A percentile compares a stretch with the other conserved stretches of the same genome.
These are phyloP conservation scores for Patella ulyssiponensis DNA, from an alignment of 2,888 invertebrate genomes.

Conservation along the genomic window DNA sequence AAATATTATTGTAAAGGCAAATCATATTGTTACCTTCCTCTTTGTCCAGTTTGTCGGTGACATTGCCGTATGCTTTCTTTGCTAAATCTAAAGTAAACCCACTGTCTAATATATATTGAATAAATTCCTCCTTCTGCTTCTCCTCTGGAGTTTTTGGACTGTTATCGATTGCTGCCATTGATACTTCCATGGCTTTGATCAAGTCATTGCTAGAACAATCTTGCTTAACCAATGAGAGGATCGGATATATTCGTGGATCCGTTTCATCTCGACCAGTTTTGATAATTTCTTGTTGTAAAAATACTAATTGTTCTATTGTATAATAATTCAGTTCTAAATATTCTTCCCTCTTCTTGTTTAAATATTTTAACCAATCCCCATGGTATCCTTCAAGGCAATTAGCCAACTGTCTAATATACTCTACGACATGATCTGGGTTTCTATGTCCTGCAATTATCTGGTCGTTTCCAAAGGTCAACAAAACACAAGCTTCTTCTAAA, in stretches of 20 bases:
- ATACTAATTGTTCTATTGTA: conserved; percentile 63
- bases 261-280: conserved; percentile 37
- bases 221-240: conserved; percentile 47
- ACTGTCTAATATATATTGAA: conserved; percentile 11
- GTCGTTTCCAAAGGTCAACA: conserved; percentile 47
- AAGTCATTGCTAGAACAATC: conserved; percentile 46
- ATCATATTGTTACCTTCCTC: conserved; percentile 34
- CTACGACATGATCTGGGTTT: conserved; percentile 35
- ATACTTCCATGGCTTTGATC: conserved; percentile 38
- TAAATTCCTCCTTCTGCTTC: no score
- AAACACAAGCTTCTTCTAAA: conserved; percentile 38
- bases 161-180: conserved; percentile 12
- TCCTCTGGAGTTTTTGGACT: no score
- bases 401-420: conserved; percentile 47
- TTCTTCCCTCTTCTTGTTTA: conserved; percentile 43
- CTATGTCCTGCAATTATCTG: conserved; percentile 34
- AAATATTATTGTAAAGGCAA: no score
- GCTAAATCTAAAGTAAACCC: conserved; percentile 44
- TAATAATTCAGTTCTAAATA: conserved; percentile 58
- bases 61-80: conserved; percentile 32
- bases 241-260: conserved; percentile 43
- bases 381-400: conserved; percentile 53
- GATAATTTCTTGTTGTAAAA: conserved; percentile 56
- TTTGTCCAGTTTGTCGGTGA: conserved; percentile 31
- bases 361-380: conserved; percentile 51